Base-by-base conservation (phyloP, 2,797 vertebrate species). In the Enteromius fasciolatus region DNA sequence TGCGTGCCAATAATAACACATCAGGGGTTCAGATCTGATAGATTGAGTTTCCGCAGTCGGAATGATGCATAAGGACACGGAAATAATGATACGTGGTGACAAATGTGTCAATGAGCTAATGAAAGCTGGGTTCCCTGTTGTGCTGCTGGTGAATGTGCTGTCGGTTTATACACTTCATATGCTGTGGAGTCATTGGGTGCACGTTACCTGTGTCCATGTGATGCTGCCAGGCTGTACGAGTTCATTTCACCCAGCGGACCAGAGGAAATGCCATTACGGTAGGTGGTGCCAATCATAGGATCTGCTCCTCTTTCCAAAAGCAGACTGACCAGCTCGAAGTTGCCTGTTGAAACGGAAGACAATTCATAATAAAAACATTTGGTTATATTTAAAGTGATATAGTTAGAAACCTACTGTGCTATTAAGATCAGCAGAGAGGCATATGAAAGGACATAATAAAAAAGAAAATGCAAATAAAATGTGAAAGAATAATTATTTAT, bases 311-410 rank as follows among this genome's bases (percentile, higher is more conserved):
- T 87, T 76, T 95, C 94, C 92, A 96, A 75, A 52, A 96, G 92
- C 89, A 96, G 84, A 84, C 90, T 94, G 84, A 96, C 95, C 89
- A 96, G 80, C 92, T 96, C 95, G 88, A 95, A 95, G 91, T 95
- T 95, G 28, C 95, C 95, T 96, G 83, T 63, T 3, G n/a, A 75
- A 76, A 59, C 20, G 11, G 3, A 67, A 54, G n/a, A 36, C 31
- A 46, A 69, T 75, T 9, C 57, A n/a, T 69, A 68, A 41, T n/a
- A 39, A 74, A 74, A 76, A 41, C 8, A 77, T 66, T 59, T 74
- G 39, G 77, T n/a, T 82, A 46, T 4, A 74, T 50, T 50, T 3
- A 20, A 78, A 72, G 1, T 1, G n/a, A 23, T 0, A 0, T 31
- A 20, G 18, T 50, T 33, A 73, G 11, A 74, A 4, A 72, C 25